Conservation (phyloP, 2,113 vertebrate species). For the Meleagris gallopavo region DNA sequence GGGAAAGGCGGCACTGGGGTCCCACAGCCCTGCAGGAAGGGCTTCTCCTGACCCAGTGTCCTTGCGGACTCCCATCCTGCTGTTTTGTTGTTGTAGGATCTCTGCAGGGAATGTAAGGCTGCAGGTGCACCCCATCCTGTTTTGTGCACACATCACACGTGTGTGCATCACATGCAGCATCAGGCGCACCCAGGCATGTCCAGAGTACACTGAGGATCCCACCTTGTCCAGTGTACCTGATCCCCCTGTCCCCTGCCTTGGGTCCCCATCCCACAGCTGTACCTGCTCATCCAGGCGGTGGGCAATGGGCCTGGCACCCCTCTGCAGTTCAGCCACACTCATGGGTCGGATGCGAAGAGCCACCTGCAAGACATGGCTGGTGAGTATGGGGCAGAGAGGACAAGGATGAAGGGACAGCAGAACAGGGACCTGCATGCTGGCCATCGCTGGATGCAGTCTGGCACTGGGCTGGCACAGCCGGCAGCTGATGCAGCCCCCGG, state of each 20-base stretch:
- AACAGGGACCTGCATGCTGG: background rate
- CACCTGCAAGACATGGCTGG: slow-evolving; percentile 76
- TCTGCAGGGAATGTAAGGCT: background rate
- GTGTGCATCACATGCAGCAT: no score
- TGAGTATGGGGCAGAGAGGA: background rate
- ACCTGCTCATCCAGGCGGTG: slow-evolving; percentile 91
- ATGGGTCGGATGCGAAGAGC: slow-evolving; percentile 90
- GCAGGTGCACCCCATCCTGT: background rate
- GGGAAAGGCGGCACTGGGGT: background rate
- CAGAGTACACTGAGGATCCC: accelerated
- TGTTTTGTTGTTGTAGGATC: background rate
- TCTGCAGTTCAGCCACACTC: slow-evolving; percentile 86
- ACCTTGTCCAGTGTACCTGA: background rate
- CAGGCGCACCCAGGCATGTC: background rate
- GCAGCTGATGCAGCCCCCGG: background rate
- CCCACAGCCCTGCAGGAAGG: background rate
- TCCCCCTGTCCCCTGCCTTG: background rate
- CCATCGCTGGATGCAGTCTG: background rate
- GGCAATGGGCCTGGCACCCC: slow-evolving; percentile 86
- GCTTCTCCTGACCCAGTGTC: background rate
- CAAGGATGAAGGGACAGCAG: background rate
- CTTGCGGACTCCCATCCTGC: background rate
- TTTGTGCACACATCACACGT: background rate
- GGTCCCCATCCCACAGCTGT: background rate
- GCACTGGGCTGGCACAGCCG: background rate